phyloP scores from a whole-genome alignment of 2,113 vertebrate genomes.

The Columba livia region DNA sequence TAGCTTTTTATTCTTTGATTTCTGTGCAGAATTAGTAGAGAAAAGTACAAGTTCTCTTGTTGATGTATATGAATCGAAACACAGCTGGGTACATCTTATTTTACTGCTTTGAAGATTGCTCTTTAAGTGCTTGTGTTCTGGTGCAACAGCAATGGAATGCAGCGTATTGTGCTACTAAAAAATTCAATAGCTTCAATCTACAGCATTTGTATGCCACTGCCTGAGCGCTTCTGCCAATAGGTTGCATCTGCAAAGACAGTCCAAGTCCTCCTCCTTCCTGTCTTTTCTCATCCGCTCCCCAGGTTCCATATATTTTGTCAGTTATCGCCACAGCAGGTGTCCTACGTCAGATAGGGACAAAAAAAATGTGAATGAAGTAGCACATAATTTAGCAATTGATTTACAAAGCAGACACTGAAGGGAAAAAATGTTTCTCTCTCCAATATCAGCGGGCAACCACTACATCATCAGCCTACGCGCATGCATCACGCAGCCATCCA shows the following conservation, averaged over 20 bases:
- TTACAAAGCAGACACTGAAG: background rate
- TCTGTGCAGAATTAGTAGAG: background rate
- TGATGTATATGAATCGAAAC: background rate
- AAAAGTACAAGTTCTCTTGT: background rate
- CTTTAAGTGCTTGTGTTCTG: background rate
- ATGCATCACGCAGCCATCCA: background rate
- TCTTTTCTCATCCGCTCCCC: background rate
- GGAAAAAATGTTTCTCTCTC: background rate
- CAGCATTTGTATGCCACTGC: background rate
- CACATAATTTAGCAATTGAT: slow-evolving; percentile 27
- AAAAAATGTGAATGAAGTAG: background rate
- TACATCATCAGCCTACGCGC: background rate
- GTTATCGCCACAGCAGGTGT: slow-evolving; percentile 8
- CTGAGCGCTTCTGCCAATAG: background rate
- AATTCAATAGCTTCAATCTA: background rate
- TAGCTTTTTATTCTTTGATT: background rate
- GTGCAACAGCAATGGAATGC: background rate
- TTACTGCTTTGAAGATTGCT: slow-evolving; percentile 6
- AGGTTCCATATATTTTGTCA: background rate
- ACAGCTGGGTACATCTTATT: background rate
- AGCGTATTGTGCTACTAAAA: background rate
- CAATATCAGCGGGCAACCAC: background rate
- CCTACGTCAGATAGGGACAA: background rate
- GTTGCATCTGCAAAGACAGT: background rate
- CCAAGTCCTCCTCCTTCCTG: background rate